These are phyloP conservation scores for Salarias fasciatus DNA, from an alignment of 2,797 vertebrate genomes.

Conservation along the genomic window DNA sequence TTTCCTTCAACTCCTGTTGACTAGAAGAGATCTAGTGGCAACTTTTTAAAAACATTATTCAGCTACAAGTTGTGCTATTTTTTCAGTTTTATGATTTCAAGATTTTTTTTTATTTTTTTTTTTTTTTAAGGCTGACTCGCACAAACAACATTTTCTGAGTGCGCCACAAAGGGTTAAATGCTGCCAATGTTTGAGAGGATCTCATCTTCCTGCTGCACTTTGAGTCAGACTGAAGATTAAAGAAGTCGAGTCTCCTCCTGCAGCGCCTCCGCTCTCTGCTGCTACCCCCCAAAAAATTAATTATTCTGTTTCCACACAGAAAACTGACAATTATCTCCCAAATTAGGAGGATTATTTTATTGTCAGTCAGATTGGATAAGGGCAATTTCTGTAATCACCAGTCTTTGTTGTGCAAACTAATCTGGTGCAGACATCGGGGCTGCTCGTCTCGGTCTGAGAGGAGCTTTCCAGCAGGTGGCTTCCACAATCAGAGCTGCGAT, in stretches of 20 bases:
- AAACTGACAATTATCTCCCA: constrained; percentile 60
- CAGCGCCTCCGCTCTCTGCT: not conserved
- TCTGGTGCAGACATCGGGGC: constrained; percentile 38
- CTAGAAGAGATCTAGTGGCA: too few relatives aligned
- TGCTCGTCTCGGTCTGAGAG: constrained; percentile 30
- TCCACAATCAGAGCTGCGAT: constrained; percentile 29
- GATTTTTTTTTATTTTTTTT: too few relatives aligned
- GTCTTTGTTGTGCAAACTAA: constrained; percentile 53
- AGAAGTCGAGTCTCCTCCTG: constrained; percentile 1
- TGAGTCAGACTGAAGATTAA: too few relatives aligned
- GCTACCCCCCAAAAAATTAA: constrained; percentile 31
- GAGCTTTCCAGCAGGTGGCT: constrained; percentile 51
- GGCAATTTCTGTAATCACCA: constrained; percentile 57
- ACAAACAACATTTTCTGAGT: too few relatives aligned
- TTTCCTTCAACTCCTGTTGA: too few relatives aligned
- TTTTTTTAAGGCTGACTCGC: too few relatives aligned
- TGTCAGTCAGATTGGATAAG: constrained; percentile 49
- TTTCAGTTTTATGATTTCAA: too few relatives aligned
- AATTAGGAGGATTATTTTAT: constrained; percentile 60
- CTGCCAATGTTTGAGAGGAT: too few relatives aligned
- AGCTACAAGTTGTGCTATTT: too few relatives aligned
- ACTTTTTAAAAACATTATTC: too few relatives aligned
- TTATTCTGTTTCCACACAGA: constrained; percentile 31
- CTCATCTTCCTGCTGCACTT: too few relatives aligned
- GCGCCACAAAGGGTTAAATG: too few relatives aligned